Evolutionary conservation across 1,140 invertebrate genomes (phyloP).

Genomic region (Aleiodes sp.): DNA sequence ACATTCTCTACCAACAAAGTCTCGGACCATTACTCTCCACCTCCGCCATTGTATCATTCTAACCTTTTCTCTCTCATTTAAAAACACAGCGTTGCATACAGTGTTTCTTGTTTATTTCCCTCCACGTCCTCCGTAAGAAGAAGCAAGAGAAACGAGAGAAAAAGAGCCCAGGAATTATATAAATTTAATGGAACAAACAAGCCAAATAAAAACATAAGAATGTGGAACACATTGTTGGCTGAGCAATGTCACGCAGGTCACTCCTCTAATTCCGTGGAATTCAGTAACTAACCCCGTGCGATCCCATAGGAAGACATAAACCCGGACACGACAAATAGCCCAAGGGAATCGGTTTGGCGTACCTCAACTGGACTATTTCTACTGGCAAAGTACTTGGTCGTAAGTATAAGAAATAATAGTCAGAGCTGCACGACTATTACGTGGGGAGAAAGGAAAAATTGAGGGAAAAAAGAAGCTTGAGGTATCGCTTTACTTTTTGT

Average conservation of each 20-base stretch:
- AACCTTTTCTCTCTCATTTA: conserved; percentile 5
- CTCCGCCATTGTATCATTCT: background rate
- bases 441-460: background rate
- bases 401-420: background rate
- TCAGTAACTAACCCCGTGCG: background rate
- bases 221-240: background rate
- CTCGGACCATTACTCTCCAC: conserved; percentile 13
- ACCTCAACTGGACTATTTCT: background rate
- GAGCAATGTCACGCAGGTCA: background rate
- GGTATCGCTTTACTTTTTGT: too few species aligned
- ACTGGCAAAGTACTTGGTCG: background rate
- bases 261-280: background rate
- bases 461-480: background rate
- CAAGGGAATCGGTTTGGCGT: background rate
- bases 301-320: background rate
- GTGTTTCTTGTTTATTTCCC: background rate
- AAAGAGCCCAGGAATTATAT: too few species aligned
- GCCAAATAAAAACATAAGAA: too few species aligned
- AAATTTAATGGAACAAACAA: too few species aligned
- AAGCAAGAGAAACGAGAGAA: too few species aligned
- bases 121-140: too few species aligned
- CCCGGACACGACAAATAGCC: conserved; percentile 5
- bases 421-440: background rate
- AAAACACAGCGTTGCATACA: background rate
- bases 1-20: conserved; percentile 13